These are phyloP conservation scores for Eretmocerus hayati DNA, from an alignment of 2,888 invertebrate genomes.

Conservation along the genomic window DNA sequence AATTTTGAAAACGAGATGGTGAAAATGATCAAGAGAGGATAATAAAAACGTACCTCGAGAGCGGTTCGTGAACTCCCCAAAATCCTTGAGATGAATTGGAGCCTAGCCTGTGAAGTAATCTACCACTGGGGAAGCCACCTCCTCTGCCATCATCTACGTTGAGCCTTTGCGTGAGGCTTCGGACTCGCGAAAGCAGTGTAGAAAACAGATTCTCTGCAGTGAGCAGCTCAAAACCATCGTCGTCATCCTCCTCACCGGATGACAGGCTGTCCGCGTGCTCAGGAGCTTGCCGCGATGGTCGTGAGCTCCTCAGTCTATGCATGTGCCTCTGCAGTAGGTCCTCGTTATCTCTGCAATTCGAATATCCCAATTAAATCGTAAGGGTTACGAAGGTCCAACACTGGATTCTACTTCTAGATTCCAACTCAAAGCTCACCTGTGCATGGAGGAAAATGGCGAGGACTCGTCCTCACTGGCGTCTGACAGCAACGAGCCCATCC, in stretches of 20 bases:
- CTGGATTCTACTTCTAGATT: too few species aligned
- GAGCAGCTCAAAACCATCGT: conserved; percentile 84
- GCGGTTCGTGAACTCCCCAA: conserved; percentile 50
- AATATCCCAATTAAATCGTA: background rate
- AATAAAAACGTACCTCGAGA: conserved; percentile 18
- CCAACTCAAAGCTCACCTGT: conserved; percentile 44
- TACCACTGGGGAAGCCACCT: conserved; percentile 57
- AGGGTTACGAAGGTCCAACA: too few species aligned
- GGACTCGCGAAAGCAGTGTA: conserved; percentile 75
- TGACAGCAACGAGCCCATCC: conserved; percentile 58
- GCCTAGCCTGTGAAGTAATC: conserved; percentile 51
- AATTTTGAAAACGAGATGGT: too few species aligned
- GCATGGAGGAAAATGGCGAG: conserved; percentile 51
- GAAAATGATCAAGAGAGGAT: too few species aligned
- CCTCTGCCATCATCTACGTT: conserved; percentile 72
- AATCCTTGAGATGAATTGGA: conserved; percentile 44
- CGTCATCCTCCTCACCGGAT: conserved; percentile 81
- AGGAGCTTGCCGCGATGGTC: conserved; percentile 59
- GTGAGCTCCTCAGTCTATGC: conserved; percentile 55
- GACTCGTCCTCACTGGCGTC: conserved; percentile 50
- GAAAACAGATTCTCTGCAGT: conserved; percentile 89
- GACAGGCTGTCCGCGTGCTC: conserved; percentile 80
- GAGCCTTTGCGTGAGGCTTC: conserved; percentile 75
- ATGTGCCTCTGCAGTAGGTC: conserved; percentile 41
- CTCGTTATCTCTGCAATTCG: conserved; percentile 34